These are phyloP conservation scores for Acomys russatus DNA, from an alignment of 2,797 vertebrate species.

Conservation along the genomic window DNA sequence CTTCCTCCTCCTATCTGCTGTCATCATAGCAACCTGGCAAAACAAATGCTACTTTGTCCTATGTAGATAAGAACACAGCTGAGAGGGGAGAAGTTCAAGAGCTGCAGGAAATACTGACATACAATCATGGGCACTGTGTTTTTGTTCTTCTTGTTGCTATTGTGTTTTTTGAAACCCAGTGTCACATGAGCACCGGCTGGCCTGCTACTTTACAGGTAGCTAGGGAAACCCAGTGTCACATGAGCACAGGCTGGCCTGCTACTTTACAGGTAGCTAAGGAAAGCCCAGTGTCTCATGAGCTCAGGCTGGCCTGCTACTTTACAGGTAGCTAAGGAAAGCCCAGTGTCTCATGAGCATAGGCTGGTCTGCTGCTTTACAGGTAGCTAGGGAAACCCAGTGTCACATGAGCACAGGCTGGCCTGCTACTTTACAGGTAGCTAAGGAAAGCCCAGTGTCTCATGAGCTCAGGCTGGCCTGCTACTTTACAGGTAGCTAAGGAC, in stretches of 20 bases:
- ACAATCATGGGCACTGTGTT: accelerated
- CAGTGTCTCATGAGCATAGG: not conserved
- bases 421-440: not conserved
- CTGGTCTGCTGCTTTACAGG: not conserved
- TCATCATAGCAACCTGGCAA: not conserved
- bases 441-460: not conserved
- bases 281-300: not conserved
- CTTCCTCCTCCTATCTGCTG: not conserved
- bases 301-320: not conserved
- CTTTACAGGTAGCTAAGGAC: too few relatives aligned
- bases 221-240: not conserved
- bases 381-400: not conserved
- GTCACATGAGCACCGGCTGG: not conserved
- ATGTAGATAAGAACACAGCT: not conserved
- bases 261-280: too few relatives aligned
- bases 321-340: too few relatives aligned
- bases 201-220: not conserved
- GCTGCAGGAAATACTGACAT: not conserved
- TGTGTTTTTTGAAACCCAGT: not conserved
- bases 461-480: not conserved
- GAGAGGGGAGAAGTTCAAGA: not conserved
- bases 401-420: not conserved
- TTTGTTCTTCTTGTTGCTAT: not conserved
- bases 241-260: not conserved
- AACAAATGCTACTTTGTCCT: not conserved